phyloP scores from a whole-genome alignment of 2,888 invertebrate species.

The Ischnus inquisitorius region DNA sequence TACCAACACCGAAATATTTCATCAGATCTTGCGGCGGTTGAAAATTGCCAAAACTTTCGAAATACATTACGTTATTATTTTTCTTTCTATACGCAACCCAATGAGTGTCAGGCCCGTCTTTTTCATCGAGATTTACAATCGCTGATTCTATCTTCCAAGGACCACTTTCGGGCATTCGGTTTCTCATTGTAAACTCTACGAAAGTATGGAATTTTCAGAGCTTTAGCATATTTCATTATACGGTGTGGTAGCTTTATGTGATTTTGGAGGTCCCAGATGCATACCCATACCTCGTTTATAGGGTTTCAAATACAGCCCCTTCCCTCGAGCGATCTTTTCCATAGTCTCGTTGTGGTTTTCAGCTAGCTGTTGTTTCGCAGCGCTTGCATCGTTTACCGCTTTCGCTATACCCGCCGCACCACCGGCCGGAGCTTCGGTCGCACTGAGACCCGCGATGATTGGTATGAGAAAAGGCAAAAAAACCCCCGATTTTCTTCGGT shows the following conservation, averaged over 20 bases:
- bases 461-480: neutral
- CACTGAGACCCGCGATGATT: neutral
- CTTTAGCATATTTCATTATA: no score
- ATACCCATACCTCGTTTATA: neutral
- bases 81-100: no score
- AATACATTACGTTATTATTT: no score
- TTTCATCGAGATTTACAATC: no score
- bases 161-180: no score
- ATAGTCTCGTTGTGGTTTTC: neutral
- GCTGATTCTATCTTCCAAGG: no score
- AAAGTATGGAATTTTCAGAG: no score
- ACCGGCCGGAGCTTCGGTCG: neutral
- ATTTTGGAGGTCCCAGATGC: neutral
- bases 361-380: neutral
- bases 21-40: conserved; percentile 74
- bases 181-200: no score
- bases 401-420: neutral
- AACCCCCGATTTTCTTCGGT: neutral
- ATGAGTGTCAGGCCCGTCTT: no score
- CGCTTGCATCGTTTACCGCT: neutral
- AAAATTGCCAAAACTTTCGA: no score
- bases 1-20: conserved; percentile 70
- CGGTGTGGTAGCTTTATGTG: no score
- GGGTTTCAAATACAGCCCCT: conserved; percentile 22
- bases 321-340: neutral